Percentiles rank a stretch among this genome's conserved stretches.
Evolutionary conservation across 1,140 invertebrate genomes (phyloP).

Genomic region (Drosophila kurseongensis): DNA sequence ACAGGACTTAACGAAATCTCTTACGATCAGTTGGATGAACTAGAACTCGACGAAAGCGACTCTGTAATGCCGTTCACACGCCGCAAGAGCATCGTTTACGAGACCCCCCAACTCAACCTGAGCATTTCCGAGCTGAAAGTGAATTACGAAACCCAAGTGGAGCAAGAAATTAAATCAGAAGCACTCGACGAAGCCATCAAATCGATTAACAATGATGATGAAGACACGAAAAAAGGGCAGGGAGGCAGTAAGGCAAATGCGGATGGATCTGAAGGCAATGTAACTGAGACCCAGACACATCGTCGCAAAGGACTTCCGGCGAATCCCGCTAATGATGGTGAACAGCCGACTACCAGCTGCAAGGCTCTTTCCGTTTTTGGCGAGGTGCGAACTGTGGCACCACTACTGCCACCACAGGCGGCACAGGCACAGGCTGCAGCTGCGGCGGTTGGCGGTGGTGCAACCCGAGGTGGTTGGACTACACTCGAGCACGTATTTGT

Average conservation of each 20-base stretch:
- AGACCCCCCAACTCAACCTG: slow-evolving; percentile 73
- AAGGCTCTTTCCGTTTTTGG: slow-evolving; percentile 73
- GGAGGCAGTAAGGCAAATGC: slow-evolving; percentile 3
- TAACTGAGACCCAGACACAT: slow-evolving; percentile 38
- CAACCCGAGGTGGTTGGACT: slow-evolving; percentile 57
- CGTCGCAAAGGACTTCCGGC: slow-evolving; percentile 63
- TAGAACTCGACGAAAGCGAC: slow-evolving; percentile 40
- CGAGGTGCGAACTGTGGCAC: slow-evolving; percentile 51
- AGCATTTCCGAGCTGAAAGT: slow-evolving; percentile 75
- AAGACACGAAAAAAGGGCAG: slow-evolving; percentile 33
- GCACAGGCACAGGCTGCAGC: background rate
- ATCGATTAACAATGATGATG: slow-evolving; percentile 11
- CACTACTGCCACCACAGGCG: background rate
- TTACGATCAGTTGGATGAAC: slow-evolving; percentile 21
- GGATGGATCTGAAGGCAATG: background rate
- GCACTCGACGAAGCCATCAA: slow-evolving; percentile 41
- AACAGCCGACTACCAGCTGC: slow-evolving; percentile 63
- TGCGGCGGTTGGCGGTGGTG: slow-evolving; percentile 24
- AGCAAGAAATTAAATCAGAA: slow-evolving; percentile 18
- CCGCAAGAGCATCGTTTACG: slow-evolving; percentile 64
- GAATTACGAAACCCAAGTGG: slow-evolving; percentile 63
- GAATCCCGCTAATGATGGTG: slow-evolving; percentile 20
- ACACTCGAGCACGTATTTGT: slow-evolving; percentile 81
- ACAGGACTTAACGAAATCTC: slow-evolving; percentile 40
- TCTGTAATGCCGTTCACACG: slow-evolving; percentile 13